Evolutionary conservation across 2,113 vertebrate species (phyloP).

Genomic region (Clupea harengus): DNA sequence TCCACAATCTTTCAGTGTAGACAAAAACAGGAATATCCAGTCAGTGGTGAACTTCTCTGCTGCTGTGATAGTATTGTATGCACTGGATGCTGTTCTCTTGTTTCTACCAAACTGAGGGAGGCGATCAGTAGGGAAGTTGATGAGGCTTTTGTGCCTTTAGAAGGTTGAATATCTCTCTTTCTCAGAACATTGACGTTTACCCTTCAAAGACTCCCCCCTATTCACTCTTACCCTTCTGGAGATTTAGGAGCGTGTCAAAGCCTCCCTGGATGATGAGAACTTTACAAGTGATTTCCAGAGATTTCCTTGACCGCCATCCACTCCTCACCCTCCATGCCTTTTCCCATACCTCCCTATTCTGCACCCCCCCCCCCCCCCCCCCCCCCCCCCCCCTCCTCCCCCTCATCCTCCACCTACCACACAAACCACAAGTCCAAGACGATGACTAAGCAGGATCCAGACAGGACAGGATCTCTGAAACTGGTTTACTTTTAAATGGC

Average conservation of each 20-base stretch:
- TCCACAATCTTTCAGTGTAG: not conserved
- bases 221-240: not conserved
- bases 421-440: slow-evolving; percentile 6
- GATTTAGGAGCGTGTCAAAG: not conserved
- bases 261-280: not conserved
- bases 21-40: not conserved
- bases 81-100: not conserved
- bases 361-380: not conserved
- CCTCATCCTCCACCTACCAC: not conserved
- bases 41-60: not conserved
- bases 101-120: not conserved
- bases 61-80: not conserved
- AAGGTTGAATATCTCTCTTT: not conserved
- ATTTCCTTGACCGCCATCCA: not conserved
- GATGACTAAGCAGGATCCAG: slow-evolving; percentile 67
- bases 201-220: not conserved
- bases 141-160: not conserved
- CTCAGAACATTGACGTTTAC: not conserved
- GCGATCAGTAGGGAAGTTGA: not conserved
- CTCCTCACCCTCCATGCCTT: not conserved
- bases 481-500: slow-evolving; percentile 27
- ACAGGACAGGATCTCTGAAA: slow-evolving; percentile 49
- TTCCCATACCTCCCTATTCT: not conserved
- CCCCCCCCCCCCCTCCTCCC: not conserved
- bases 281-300: not conserved